These are phyloP conservation scores for Scaeva pyrastri DNA, from an alignment of 2,888 invertebrate genomes.

Conservation along the genomic window DNA sequence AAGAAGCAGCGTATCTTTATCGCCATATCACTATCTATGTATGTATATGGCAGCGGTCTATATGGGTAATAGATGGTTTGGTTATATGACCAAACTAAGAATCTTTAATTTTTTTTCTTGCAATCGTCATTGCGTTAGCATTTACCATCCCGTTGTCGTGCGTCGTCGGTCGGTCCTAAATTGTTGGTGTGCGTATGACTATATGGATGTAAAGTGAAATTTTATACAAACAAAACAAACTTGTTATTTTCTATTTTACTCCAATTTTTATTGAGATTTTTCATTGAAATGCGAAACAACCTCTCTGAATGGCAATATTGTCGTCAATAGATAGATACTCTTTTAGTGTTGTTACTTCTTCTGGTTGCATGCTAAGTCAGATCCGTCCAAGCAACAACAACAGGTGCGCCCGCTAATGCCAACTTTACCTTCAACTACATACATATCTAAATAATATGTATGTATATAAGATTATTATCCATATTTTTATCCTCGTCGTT, in stretches of 20 bases:
- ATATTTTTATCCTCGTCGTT: slow-evolving; percentile 31
- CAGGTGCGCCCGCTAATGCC: slow-evolving; percentile 33
- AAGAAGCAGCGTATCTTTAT: neutral
- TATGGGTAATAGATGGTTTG: neutral
- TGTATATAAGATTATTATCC: neutral
- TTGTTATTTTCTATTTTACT: slow-evolving; percentile 76
- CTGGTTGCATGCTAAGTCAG: slow-evolving; percentile 33
- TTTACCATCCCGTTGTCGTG: too few species aligned
- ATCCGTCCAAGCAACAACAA: neutral
- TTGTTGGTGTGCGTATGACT: slow-evolving; percentile 24
- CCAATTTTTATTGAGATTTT: slow-evolving; percentile 75
- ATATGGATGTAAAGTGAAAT: slow-evolving; percentile 69
- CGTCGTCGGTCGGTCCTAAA: slow-evolving; percentile 29
- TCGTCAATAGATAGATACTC: slow-evolving; percentile 19
- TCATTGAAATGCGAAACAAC: slow-evolving; percentile 69
- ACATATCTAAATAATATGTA: too few species aligned
- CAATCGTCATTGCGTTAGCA: slow-evolving; percentile 38
- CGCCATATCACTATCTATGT: too few species aligned
- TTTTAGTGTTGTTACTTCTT: neutral
- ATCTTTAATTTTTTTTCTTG: slow-evolving; percentile 15
- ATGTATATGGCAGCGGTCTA: too few species aligned
- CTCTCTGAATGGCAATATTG: slow-evolving; percentile 50
- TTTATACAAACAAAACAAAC: slow-evolving; percentile 32
- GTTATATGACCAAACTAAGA: slow-evolving; percentile 23
- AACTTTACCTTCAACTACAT: slow-evolving; percentile 12